These are phyloP conservation scores for Sphaerodactylus townsendi DNA, from an alignment of 2,113 vertebrate species.

Conservation along the genomic window DNA sequence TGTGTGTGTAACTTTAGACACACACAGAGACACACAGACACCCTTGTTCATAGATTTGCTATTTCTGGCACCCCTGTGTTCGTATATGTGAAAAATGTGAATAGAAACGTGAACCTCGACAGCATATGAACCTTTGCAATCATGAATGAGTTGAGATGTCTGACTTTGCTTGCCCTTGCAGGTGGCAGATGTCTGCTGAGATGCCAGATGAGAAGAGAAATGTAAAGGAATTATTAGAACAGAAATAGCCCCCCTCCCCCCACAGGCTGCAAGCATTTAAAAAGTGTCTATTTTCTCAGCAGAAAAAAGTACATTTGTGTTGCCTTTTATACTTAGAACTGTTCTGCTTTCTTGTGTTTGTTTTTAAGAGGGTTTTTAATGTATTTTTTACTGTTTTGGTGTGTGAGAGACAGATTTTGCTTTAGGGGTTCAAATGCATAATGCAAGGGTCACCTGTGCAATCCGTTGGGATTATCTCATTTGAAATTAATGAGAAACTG, in stretches of 20 bases:
- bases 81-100: not conserved
- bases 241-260: constrained; percentile 7
- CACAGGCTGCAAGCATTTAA: constrained; percentile 21
- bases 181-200: constrained; percentile 53
- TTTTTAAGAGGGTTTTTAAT: rapidly evolving
- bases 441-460: rapidly evolving
- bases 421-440: not conserved
- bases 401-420: not conserved
- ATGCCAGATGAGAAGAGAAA: constrained; percentile 58
- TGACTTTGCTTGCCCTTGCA: constrained; percentile 36
- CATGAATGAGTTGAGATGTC: not conserved
- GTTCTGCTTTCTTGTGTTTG: rapidly evolving
- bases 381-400: not conserved
- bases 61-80: constrained; percentile 28
- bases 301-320: not conserved
- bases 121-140: not conserved
- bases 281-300: not conserved
- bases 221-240: constrained; percentile 5
- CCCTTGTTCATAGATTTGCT: not conserved
- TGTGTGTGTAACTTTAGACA: too few relatives aligned
- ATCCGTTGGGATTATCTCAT: not conserved
- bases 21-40: too few relatives aligned
- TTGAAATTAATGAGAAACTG: not conserved
- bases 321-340: constrained; percentile 9
- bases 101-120: not conserved